Evolutionary conservation across 2,113 vertebrate genomes (phyloP).

Genomic region (Bufo gargarizans): DNA sequence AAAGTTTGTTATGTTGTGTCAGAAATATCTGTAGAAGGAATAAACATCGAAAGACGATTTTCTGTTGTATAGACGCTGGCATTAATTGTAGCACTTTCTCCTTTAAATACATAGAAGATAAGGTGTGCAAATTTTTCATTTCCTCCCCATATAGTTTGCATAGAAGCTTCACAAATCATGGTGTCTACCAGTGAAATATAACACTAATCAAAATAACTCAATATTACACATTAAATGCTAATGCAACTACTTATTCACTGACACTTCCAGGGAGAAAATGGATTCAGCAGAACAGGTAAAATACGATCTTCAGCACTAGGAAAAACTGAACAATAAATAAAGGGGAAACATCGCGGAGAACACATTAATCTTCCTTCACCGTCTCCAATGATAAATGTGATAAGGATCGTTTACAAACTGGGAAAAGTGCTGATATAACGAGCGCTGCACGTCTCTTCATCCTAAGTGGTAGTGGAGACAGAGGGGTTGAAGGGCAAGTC

Average conservation of each 20-base stretch:
- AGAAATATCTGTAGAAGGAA: neutral
- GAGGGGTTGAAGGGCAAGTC: neutral
- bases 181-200: slow-evolving; percentile 66
- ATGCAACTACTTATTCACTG: slow-evolving; percentile 67
- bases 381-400: neutral
- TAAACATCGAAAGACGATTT: neutral
- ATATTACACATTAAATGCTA: slow-evolving; percentile 63
- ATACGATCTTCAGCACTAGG: neutral
- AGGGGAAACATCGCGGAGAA: neutral
- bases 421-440: neutral
- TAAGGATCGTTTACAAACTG: neutral
- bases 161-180: slow-evolving; percentile 14
- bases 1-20: too few relatives aligned
- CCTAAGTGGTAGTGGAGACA: neutral
- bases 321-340: slow-evolving; percentile 21
- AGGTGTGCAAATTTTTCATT: neutral
- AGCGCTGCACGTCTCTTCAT: neutral
- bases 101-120: neutral
- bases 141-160: neutral
- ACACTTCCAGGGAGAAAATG: slow-evolving; percentile 67
- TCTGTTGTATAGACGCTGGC: neutral
- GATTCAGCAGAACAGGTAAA: slow-evolving; percentile 60
- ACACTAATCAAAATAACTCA: slow-evolving; percentile 70
- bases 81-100: neutral
- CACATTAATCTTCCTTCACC: neutral